Evolutionary conservation across 2,888 invertebrate genomes (phyloP), one percentile per base, ranked within the genome.

Genomic region (Spialia ferax): DNA sequence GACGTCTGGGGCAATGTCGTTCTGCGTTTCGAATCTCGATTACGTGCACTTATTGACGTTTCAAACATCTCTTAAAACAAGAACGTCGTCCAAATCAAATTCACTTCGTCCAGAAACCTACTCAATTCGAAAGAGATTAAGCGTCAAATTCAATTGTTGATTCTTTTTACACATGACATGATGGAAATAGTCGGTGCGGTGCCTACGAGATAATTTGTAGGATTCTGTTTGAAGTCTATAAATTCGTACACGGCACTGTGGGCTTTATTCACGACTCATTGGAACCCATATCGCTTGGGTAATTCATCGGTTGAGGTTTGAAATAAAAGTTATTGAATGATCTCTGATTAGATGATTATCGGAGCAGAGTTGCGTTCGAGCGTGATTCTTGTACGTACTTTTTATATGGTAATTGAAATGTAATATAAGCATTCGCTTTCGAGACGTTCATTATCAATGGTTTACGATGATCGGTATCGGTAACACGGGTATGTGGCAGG

Each of bases 331-430:
- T 89, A 89, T 91, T 89, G 89, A 90, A 90, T 88, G 90, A 88
- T 91, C 87, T 85, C 81, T 86, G 91, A 92, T 91, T 88, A 93
- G 93, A 94, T 94, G 91, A 94, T 94, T 93, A 93, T 94, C 92
- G 82, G 78, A 80, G 79, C 83, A 83, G 84, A 87, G 83, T 83
- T 88, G 88, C 85, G 85, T 86, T 87, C 81, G 81, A 79, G 81
- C 84, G 84, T 79, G 81, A 80, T 81, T 83, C 84, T 59, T 56
- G 64, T 64, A 63, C 75, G 83, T 85, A 90, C 87, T 87, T 90
- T 93, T 88, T 89, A 88, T 93, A 91, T 93, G 91, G 88, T 94
- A 91, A 93, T 92, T 91, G 91, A 91, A 91, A 90, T 88, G 89
- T 91, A 88, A 88, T 90, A 88, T 87, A 88, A 87, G 85, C 85